phyloP scores from a whole-genome alignment of 1,140 invertebrate genomes.

The Pogonognathellus flavescens region DNA sequence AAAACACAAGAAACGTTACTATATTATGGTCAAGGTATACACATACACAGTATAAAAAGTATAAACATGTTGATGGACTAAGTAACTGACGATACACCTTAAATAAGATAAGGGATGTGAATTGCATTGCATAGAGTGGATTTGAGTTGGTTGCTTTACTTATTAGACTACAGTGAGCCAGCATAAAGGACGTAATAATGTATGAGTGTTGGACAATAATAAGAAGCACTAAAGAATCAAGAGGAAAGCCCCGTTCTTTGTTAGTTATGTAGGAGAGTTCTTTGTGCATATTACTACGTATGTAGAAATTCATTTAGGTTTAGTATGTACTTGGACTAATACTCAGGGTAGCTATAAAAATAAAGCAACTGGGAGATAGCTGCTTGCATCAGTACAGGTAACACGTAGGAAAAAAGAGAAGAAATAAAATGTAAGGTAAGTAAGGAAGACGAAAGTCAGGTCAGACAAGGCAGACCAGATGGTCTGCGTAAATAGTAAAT shows the following conservation, averaged over 20 bases:
- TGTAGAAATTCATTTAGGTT: not conserved
- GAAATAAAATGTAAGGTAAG: slow-evolving; percentile 16
- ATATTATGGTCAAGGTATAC: not conserved
- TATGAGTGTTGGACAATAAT: not conserved
- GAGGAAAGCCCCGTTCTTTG: slow-evolving; percentile 14
- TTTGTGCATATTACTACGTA: not conserved
- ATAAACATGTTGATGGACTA: slow-evolving; percentile 20
- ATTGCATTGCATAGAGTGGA: not conserved
- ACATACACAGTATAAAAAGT: no score
- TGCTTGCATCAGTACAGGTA: not conserved
- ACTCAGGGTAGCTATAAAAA: not conserved
- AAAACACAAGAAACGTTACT: not conserved
- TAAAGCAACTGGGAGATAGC: no score
- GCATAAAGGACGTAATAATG: no score
- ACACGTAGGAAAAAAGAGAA: not conserved
- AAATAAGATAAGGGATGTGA: slow-evolving; percentile 20
- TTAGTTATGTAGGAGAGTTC: not conserved
- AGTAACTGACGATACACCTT: not conserved
- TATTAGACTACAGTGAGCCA: no score
- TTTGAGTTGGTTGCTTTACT: not conserved
- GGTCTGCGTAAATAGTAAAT: slow-evolving; percentile 29
- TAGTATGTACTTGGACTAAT: no score
- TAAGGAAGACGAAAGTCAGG: slow-evolving; percentile 11
- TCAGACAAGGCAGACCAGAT: slow-evolving; percentile 1
- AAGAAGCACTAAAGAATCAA: not conserved